phyloP scores from a whole-genome alignment of 2,888 invertebrate genomes.

The Euproctis similis region DNA sequence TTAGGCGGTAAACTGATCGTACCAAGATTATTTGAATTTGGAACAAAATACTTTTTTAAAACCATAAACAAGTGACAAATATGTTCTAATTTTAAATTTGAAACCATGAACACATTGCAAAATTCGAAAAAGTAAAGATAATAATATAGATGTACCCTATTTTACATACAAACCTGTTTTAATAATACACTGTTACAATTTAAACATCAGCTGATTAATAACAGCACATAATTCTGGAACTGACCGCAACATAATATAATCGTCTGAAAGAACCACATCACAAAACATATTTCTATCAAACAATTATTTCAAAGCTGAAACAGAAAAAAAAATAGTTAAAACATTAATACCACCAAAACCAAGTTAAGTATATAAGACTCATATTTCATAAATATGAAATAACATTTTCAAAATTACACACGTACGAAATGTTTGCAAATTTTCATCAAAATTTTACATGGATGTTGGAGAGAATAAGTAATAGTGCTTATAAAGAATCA shows the following conservation, averaged over 20 bases:
- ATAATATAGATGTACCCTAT: background rate
- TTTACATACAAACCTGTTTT: background rate
- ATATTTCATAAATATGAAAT: constrained; percentile 10
- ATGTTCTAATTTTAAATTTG: too few species aligned
- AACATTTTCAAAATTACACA: constrained; percentile 10
- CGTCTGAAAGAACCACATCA: constrained; percentile 11
- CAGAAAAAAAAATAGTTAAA: constrained; percentile 21
- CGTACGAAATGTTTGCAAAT: constrained; percentile 7
- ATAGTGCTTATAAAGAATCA: too few species aligned
- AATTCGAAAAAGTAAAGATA: too few species aligned
- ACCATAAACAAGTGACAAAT: too few species aligned
- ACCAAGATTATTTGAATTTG: constrained; percentile 5
- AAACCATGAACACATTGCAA: too few species aligned
- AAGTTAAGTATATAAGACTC: constrained; percentile 4
- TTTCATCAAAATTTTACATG: constrained; percentile 9
- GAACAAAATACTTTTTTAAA: constrained; percentile 1
- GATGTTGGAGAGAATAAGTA: constrained; percentile 8
- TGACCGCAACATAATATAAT: constrained; percentile 6
- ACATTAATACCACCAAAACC: constrained; percentile 1
- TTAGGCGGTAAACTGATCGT: too few species aligned
- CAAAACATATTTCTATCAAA: constrained; percentile 8
- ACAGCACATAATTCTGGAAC: constrained; percentile 13
- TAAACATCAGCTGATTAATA: too few species aligned
- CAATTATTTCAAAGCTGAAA: constrained; percentile 25
- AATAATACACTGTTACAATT: too few species aligned